Conservation (phyloP, 30 jellyfish, hydroid and myxozoan species). For the Calvadosia cruxmelitensis region DNA sequence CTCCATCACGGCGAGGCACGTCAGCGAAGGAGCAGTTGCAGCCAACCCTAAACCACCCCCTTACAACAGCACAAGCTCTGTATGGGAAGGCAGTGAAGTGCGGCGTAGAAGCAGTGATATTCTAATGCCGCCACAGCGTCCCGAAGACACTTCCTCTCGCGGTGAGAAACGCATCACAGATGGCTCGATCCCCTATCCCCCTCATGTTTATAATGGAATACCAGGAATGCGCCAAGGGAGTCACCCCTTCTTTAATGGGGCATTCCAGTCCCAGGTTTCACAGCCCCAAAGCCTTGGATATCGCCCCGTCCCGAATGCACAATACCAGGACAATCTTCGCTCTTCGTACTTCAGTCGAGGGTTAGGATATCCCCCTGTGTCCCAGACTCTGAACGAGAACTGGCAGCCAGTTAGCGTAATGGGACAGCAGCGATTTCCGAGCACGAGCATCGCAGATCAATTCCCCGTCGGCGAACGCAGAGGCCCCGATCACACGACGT, state of each 20-base stretch:
- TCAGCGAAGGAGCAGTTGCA: not conserved
- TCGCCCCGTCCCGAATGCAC: not conserved
- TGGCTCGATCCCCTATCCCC: not conserved
- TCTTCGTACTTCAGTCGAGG: not conserved
- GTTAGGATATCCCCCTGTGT: not conserved
- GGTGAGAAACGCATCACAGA: not conserved
- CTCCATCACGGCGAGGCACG: not conserved
- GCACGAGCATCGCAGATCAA: not conserved
- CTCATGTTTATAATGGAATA: not conserved
- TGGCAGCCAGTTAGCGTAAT: not conserved
- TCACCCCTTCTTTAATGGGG: not conserved
- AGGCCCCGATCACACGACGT: not conserved
- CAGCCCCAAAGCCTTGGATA: not conserved
- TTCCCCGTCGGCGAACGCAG: not conserved
- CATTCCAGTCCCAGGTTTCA: not conserved
- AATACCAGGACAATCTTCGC: not conserved
- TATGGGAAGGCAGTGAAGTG: not conserved
- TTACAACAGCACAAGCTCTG: not conserved
- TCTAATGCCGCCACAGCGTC: not conserved
- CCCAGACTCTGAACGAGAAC: not conserved
- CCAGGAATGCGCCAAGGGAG: not conserved
- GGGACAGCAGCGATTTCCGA: not conserved
- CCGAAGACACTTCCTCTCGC: not conserved
- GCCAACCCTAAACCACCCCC: not conserved
- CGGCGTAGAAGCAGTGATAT: not conserved